Evolutionary conservation across 1,140 invertebrate species (phyloP).

Genomic region (Scaptomyza graminum): DNA sequence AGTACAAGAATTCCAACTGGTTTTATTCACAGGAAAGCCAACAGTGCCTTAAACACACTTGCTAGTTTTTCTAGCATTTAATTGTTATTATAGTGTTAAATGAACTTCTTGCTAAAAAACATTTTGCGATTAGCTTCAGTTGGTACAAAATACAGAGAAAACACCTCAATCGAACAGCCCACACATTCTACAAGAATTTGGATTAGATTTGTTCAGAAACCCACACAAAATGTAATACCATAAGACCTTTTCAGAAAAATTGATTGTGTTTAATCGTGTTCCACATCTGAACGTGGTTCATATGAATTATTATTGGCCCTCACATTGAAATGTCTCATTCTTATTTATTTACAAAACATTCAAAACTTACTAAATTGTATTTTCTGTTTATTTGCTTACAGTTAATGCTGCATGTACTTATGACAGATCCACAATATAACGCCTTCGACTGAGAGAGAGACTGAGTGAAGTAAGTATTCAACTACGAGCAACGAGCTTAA

Average conservation of each 20-base stretch:
- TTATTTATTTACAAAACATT: slow-evolving; percentile 12
- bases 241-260: slow-evolving; percentile 51
- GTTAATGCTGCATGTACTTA: slow-evolving; percentile 70
- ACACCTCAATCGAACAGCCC: neutral
- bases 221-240: slow-evolving; percentile 21
- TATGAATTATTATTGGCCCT: slow-evolving; percentile 59
- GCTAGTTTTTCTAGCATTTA: neutral
- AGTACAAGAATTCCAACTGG: no score
- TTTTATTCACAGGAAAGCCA: neutral
- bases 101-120: neutral
- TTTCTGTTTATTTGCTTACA: slow-evolving; percentile 45
- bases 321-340: slow-evolving; percentile 62
- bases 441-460: slow-evolving; percentile 61
- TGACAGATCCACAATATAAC: slow-evolving; percentile 63
- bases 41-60: neutral
- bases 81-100: neutral
- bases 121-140: neutral
- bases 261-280: slow-evolving; percentile 10
- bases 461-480: slow-evolving; percentile 54
- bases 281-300: slow-evolving; percentile 46
- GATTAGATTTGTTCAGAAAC: slow-evolving; percentile 5
- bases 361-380: slow-evolving; percentile 30
- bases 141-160: neutral
- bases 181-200: neutral
- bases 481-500: no score